Evolutionary conservation across 2,888 invertebrate genomes (phyloP).

Genomic region (Callinectes sapidus): DNA sequence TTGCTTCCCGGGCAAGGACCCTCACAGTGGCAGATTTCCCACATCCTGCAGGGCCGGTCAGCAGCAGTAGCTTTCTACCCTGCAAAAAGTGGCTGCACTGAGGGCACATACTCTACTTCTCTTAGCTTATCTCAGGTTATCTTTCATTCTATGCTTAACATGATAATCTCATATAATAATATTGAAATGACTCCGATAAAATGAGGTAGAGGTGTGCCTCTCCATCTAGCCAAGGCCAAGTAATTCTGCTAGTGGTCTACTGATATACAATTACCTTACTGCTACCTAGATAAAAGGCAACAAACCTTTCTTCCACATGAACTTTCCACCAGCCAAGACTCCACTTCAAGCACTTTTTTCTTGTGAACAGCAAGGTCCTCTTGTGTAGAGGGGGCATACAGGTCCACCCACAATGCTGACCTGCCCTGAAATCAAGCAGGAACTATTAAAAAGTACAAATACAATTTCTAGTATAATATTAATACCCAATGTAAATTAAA

Average conservation of each 20-base stretch:
- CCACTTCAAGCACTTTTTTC: conserved; percentile 85
- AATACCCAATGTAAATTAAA: not conserved
- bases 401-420: conserved; percentile 74
- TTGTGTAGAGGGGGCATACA: conserved; percentile 79
- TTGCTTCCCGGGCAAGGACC: conserved; percentile 82
- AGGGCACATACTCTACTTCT: not conserved
- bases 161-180: not conserved
- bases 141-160: not conserved
- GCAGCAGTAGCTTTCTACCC: conserved; percentile 79
- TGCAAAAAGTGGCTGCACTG: not conserved
- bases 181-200: too few species aligned
- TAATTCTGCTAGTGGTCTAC: too few species aligned
- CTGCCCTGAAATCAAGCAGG: conserved; percentile 36
- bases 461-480: not conserved
- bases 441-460: not conserved
- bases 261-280: too few species aligned
- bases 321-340: conserved; percentile 80
- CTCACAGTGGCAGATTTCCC: conserved; percentile 87
- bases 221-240: too few species aligned
- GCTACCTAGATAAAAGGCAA: not conserved
- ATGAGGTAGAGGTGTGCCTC: too few species aligned
- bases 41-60: conserved; percentile 89
- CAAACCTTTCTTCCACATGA: conserved; percentile 47
- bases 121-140: not conserved
- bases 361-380: conserved; percentile 84